phyloP scores from a whole-genome alignment of 2,888 invertebrate species.

The Napeogenes inachia region DNA sequence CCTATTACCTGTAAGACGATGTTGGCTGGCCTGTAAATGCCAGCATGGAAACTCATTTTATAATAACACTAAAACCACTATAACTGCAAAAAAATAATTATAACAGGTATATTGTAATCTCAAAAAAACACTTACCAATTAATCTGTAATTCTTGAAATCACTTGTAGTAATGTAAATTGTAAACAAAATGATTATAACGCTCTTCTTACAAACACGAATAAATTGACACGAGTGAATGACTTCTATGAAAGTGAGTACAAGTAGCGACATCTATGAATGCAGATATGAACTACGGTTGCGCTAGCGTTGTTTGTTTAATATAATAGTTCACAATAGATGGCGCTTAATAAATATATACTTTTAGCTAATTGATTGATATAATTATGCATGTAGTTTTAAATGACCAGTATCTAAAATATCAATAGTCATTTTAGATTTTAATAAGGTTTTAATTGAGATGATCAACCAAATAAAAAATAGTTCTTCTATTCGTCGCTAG shows the following conservation, averaged over 20 bases:
- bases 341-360: constrained; percentile 7
- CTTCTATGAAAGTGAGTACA: constrained; percentile 1
- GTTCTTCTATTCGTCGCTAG: constrained; percentile 7
- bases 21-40: not conserved
- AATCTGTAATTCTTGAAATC: constrained; percentile 25
- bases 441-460: not conserved
- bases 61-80: not conserved
- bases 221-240: constrained; percentile 19
- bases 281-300: not conserved
- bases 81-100: not conserved
- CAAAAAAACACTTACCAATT: constrained; percentile 18
- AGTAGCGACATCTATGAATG: constrained; percentile 16
- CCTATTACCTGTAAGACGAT: constrained; percentile 1
- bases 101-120: constrained; percentile 6
- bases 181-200: constrained; percentile 29
- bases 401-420: not conserved
- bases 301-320: too few relatives aligned
- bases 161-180: constrained; percentile 29
- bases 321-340: constrained; percentile 29
- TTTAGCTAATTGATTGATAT: too few relatives aligned
- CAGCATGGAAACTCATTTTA: not conserved
- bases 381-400: too few relatives aligned
- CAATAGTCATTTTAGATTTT: too few relatives aligned
- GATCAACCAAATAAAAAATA: not conserved
- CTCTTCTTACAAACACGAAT: constrained; percentile 13